phyloP scores from a whole-genome alignment of 2,888 invertebrate species.

The Himalopsyche tibetana region DNA sequence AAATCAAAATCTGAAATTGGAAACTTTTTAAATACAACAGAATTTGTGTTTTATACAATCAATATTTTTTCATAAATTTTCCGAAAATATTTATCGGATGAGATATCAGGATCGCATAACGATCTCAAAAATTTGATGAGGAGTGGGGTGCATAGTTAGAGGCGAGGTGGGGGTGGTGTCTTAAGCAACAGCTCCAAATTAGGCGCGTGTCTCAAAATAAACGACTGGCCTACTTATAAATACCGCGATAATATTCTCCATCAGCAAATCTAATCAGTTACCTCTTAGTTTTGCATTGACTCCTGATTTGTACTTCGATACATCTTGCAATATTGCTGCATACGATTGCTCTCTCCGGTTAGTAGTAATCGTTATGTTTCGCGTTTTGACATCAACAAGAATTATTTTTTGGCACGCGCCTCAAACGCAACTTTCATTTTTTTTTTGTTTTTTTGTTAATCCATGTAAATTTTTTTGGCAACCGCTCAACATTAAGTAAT shows the following conservation, averaged over 20 bases:
- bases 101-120: conserved; percentile 13
- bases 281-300: background rate
- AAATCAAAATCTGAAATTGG: background rate
- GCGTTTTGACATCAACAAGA: conserved; percentile 28
- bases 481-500: background rate
- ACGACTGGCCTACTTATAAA: conserved; percentile 62
- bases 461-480: conserved; percentile 72
- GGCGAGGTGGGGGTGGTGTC: conserved; percentile 52
- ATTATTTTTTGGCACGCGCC: conserved; percentile 29
- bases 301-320: background rate
- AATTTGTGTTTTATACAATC: background rate
- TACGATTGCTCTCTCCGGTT: background rate
- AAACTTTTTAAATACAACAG: conserved; percentile 1
- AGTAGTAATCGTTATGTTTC: conserved; percentile 31
- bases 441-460: conserved; percentile 8
- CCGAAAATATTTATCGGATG: background rate
- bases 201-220: conserved; percentile 63
- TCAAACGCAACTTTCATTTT: background rate
- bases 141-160: conserved; percentile 18
- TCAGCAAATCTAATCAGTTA: conserved; percentile 28
- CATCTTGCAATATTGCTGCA: background rate
- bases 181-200: conserved; percentile 64
- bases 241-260: conserved; percentile 59
- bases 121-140: background rate
- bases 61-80: background rate